Percentiles rank a stretch among this genome's conserved stretches.
Conservation (phyloP, 2,113 vertebrate species). For the Chaetops frenatus region DNA sequence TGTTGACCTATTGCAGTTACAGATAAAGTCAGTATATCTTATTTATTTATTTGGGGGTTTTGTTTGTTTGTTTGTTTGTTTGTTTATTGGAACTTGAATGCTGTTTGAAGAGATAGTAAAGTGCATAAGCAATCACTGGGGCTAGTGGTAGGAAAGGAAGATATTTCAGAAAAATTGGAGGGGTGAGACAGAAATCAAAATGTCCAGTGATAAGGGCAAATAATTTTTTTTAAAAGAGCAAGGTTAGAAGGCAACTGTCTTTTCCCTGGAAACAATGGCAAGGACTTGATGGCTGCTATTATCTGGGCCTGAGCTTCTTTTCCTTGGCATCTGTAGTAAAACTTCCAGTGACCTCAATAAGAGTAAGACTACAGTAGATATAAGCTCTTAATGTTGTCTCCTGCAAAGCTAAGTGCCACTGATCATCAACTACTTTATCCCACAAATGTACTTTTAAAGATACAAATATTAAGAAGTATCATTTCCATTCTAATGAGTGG, state of each 20-base stretch:
- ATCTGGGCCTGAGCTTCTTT: neutral
- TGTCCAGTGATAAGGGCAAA: neutral
- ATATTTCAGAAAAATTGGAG: conserved; percentile 33
- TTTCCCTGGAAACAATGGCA: neutral
- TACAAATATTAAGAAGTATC: neutral
- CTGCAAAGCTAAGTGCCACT: neutral
- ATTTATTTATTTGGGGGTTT: neutral
- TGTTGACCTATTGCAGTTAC: neutral
- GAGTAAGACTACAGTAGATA: neutral
- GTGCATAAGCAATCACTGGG: neutral
- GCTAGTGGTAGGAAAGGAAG: conserved; percentile 18
- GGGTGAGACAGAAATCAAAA: neutral
- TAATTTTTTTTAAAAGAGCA: neutral
- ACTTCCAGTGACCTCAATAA: neutral
- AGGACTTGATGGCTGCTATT: neutral
- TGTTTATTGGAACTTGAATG: neutral
- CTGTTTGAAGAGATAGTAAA: conserved; percentile 22
- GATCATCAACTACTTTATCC: neutral
- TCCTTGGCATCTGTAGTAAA: neutral
- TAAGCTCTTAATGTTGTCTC: neutral
- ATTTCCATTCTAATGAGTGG: neutral
- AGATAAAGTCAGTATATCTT: neutral
- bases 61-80: neutral
- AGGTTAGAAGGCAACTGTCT: neutral
- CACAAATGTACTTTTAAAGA: neutral